Conservation (phyloP, 1,140 invertebrate genomes). For the Maconellicoccus hirsutus region DNA sequence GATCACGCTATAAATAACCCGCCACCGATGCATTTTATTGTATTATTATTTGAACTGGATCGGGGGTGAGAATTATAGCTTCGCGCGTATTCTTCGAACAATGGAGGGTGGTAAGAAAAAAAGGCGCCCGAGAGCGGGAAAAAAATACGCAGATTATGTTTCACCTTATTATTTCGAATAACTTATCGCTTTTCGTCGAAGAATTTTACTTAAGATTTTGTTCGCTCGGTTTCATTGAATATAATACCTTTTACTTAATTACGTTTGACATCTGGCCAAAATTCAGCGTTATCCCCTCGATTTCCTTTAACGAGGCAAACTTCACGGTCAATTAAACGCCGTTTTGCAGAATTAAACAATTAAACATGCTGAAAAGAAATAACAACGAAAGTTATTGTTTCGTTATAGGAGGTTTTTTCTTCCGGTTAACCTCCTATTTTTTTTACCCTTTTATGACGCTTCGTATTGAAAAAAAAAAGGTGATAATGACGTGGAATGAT, state of each 20-base stretch:
- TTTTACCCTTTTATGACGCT: too few relatives aligned
- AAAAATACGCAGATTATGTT: neutral
- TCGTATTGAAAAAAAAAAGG: too few relatives aligned
- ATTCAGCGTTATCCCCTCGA: slow-evolving; percentile 13
- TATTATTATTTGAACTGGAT: neutral
- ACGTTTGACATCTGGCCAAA: slow-evolving; percentile 18
- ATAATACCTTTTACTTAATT: slow-evolving; percentile 14
- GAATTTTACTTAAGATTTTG: neutral
- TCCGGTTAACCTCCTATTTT: too few relatives aligned
- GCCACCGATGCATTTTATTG: neutral
- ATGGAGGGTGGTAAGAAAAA: neutral
- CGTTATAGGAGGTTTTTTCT: neutral
- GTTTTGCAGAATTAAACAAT: slow-evolving; percentile 20
- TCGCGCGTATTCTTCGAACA: neutral
- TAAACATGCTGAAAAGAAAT: slow-evolving; percentile 10
- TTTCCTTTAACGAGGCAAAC: slow-evolving; percentile 5
- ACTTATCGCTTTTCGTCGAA: neutral
- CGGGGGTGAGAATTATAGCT: neutral
- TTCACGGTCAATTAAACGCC: slow-evolving; percentile 19
- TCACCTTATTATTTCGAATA: slow-evolving; percentile 1
- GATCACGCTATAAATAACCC: neutral
- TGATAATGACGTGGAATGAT: too few relatives aligned
- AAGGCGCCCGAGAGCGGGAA: neutral
- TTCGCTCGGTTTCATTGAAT: neutral
- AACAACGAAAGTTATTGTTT: neutral